These are phyloP conservation scores for Nomada fucata DNA, from an alignment of 2,888 invertebrate species.

Conservation along the genomic window DNA sequence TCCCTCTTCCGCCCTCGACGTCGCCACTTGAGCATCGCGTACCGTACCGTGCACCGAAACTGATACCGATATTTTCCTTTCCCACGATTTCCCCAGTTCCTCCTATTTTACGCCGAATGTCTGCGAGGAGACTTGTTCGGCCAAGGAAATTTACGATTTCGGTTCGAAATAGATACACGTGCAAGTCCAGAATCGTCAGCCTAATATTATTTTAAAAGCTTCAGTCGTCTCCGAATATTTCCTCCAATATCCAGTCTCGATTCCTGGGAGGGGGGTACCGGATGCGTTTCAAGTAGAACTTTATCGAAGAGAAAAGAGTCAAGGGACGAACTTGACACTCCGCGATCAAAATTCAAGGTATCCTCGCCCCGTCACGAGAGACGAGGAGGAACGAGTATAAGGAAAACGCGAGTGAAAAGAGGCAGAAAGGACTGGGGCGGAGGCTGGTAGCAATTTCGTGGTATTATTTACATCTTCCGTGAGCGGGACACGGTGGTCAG, in stretches of 20 bases:
- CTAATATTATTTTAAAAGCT: too few relatives aligned
- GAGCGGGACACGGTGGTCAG: constrained; percentile 66
- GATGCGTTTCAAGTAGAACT: background rate
- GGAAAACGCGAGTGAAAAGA: constrained; percentile 34
- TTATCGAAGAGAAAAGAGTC: background rate
- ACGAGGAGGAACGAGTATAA: background rate
- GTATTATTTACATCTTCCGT: constrained; percentile 77
- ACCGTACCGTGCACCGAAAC: constrained; percentile 51
- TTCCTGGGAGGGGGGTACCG: background rate
- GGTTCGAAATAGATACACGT: background rate
- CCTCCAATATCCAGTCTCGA: too few relatives aligned
- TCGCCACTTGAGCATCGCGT: constrained; percentile 48
- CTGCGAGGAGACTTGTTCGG: background rate
- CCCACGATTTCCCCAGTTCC: constrained; percentile 24
- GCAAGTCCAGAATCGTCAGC: too few relatives aligned
- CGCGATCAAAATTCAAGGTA: background rate
- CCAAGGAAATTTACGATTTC: background rate
- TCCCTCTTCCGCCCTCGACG: background rate
- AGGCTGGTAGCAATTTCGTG: constrained; percentile 77
- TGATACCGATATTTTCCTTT: constrained; percentile 25
- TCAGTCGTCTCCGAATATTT: too few relatives aligned
- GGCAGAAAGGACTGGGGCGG: constrained; percentile 40
- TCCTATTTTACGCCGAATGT: background rate
- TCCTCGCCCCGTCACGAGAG: background rate
- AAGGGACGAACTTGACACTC: background rate